A percentile compares a stretch with the other conserved stretches of the same genome.
phyloP scores from a whole-genome alignment of 2,888 invertebrate genomes.

The Callinectes sapidus region DNA sequence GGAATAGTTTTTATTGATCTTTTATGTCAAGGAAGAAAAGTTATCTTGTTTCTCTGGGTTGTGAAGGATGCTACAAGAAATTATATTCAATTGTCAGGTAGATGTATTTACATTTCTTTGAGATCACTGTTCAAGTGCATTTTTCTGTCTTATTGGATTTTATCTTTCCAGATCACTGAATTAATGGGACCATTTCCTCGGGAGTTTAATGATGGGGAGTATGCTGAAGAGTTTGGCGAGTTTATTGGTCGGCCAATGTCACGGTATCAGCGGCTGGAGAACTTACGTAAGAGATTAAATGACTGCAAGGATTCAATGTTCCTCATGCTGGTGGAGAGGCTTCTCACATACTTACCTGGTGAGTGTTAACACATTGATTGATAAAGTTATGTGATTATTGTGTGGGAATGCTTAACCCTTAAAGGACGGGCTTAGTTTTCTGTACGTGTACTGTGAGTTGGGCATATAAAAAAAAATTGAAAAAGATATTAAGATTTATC shows the following conservation, averaged over 20 bases:
- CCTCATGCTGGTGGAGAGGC: constrained; percentile 69
- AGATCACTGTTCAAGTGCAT: too few species aligned
- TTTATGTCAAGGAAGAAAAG: too few species aligned
- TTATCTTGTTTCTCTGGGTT: too few species aligned
- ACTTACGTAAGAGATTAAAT: constrained; percentile 70
- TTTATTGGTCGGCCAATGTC: constrained; percentile 71
- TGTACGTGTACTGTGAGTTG: too few species aligned
- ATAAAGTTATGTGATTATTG: background rate
- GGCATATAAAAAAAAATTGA: too few species aligned
- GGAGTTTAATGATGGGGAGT: constrained; percentile 71
- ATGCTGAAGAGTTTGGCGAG: constrained; percentile 66
- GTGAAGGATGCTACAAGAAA: too few species aligned
- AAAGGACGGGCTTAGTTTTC: too few species aligned
- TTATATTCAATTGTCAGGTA: too few species aligned
- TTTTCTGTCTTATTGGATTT: background rate
- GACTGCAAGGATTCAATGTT: constrained; percentile 71
- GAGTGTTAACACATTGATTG: background rate
- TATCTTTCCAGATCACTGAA: constrained; percentile 64
- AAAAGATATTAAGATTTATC: too few species aligned
- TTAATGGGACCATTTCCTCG: constrained; percentile 71
- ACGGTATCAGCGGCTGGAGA: constrained; percentile 71
- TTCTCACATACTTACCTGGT: constrained; percentile 71
- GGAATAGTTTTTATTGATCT: too few species aligned
- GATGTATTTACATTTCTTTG: too few species aligned
- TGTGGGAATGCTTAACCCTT: background rate